phyloP scores from a whole-genome alignment of 2,113 vertebrate genomes.

The Ahaetulla prasina region DNA sequence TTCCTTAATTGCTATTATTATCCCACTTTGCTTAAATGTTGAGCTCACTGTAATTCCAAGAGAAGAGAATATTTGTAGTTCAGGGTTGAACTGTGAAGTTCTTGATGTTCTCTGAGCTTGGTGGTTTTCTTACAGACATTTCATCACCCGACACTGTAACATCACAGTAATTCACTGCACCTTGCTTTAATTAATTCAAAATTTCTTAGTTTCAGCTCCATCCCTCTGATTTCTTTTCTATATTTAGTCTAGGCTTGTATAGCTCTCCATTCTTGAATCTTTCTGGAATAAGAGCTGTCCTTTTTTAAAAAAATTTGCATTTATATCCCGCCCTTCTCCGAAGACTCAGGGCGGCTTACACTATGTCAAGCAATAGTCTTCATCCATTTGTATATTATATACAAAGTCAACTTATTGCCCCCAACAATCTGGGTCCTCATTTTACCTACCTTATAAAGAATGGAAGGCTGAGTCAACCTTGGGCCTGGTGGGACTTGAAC shows the following conservation, averaged over 20 bases:
- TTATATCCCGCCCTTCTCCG: too few species aligned
- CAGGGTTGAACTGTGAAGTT: not conserved
- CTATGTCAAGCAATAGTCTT: too few species aligned
- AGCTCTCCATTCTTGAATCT: not conserved
- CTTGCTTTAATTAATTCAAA: not conserved
- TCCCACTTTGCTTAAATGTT: not conserved
- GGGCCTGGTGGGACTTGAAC: too few species aligned
- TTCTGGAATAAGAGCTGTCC: not conserved
- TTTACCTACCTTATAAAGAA: too few species aligned
- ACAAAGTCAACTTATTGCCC: too few species aligned
- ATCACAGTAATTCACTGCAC: not conserved
- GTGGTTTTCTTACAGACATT: not conserved
- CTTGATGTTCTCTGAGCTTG: not conserved
- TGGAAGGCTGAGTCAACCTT: too few species aligned
- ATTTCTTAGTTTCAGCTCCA: not conserved
- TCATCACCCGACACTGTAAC: not conserved
- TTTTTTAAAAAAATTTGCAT: too few species aligned
- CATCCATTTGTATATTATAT: too few species aligned
- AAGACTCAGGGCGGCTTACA: too few species aligned
- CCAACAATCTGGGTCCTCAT: too few species aligned
- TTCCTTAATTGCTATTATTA: not conserved
- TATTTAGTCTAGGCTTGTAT: not conserved
- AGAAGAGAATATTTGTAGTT: not conserved
- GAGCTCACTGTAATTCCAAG: not conserved
- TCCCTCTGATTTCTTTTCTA: not conserved